Evolutionary conservation across 2,797 vertebrate genomes (phyloP).

Genomic region (Aselliscus stoliczkanus): DNA sequence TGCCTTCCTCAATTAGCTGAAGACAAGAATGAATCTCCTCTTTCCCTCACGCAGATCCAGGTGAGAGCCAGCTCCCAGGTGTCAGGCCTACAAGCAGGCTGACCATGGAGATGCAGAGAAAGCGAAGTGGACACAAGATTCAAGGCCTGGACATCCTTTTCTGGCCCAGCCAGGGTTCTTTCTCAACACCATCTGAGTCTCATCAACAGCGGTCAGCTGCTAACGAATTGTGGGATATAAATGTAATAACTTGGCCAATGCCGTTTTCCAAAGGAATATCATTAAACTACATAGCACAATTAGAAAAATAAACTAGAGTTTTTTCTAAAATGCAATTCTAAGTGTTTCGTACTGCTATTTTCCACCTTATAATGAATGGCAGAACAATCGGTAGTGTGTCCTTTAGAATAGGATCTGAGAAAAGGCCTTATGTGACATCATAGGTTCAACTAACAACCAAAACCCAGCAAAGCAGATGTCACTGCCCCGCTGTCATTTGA

Average conservation of each 20-base stretch:
- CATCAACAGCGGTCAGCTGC: not conserved
- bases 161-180: not conserved
- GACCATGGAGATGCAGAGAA: not conserved
- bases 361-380: not conserved
- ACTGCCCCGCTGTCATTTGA: not conserved
- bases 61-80: not conserved
- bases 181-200: not conserved
- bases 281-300: not conserved
- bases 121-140: not conserved
- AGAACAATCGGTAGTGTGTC: rapidly evolving
- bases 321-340: not conserved
- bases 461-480: not conserved
- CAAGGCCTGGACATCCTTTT: not conserved
- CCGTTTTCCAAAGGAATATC: not conserved
- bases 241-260: not conserved
- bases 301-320: not conserved
- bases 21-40: not conserved
- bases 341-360: not conserved
- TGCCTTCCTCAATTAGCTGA: not conserved
- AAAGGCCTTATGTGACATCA: not conserved
- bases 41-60: not conserved
- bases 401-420: not conserved
- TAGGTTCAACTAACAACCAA: not conserved
- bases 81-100: not conserved
- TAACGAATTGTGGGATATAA: not conserved